Base-by-base conservation (phyloP, 2,113 vertebrate species). In the Megaceryle maxima region DNA sequence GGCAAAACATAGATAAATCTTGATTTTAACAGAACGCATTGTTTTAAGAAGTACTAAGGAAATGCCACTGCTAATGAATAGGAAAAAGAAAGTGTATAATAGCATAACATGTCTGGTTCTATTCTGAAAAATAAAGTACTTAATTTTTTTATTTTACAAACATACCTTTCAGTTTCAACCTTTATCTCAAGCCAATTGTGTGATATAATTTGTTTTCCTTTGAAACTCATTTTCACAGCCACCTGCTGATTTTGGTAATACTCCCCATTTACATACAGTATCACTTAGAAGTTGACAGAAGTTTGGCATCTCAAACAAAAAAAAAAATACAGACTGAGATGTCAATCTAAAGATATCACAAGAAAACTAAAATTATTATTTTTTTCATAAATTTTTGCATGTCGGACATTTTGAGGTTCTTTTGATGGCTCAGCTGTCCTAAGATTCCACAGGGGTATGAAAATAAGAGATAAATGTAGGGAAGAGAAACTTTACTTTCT, bases 1-100 rank as follows among this genome's bases (percentile, higher is more conserved):
- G 33, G 88, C 85, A 94, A 46, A 87, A 62, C 84, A 87, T 5
- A 86, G 89, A 73, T 80, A 90, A 96, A 90, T 78, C 43, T 59
- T 79, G 50, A 24, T 48, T 51, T 83, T 59, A 93, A 80, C 37
- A 31, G 51, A 77, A 70, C 24, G 29, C 33, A 62, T 83, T 78
- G 73, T 82, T 83, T 84, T 50, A 26, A 83, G 64, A 77, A 92
- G 48, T 22, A 44, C 80, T 74, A 22, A 82, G 56, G 64, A 95
- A 96, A 86, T 88, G 69, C 83, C 90, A 86, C 55, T 55, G 67
- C 37, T 92, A 64, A 78, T 14, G 13, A 78, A 35, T 51, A 81
- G 59, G 37, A 53, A 86, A 77, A 91, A 55, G 11, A 82, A 83
- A 87, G 60, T 14, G 3, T 50, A 2, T 33, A 76, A 62, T 0